Evolutionary conservation across 1,140 invertebrate species (phyloP).

Genomic region (Cecropterus lyciades): DNA sequence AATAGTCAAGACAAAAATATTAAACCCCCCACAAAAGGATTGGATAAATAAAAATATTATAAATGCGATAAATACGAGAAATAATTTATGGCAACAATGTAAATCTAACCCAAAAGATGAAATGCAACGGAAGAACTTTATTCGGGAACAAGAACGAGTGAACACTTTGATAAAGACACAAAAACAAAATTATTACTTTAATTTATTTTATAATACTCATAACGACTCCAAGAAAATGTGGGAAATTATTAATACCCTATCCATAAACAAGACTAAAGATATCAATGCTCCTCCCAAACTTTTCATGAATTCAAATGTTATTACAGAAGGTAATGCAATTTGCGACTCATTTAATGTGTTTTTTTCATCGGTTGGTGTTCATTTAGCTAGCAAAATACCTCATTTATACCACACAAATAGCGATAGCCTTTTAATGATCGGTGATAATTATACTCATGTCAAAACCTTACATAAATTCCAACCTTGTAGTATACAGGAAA

Average conservation of each 20-base stretch:
- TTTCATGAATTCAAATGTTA: not conserved
- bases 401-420: slow-evolving; percentile 13
- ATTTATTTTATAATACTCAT: too few relatives aligned
- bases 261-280: too few relatives aligned
- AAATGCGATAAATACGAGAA: slow-evolving; percentile 36
- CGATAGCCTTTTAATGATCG: slow-evolving; percentile 2
- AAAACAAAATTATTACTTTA: slow-evolving; percentile 36
- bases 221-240: too few relatives aligned
- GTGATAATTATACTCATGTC: slow-evolving; percentile 1
- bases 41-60: slow-evolving; percentile 51
- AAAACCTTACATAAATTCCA: slow-evolving; percentile 13
- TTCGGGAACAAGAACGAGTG: slow-evolving; percentile 18
- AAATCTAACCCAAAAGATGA: slow-evolving; percentile 28
- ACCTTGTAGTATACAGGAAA: slow-evolving; percentile 3
- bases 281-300: not conserved
- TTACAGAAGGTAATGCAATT: slow-evolving; percentile 11
- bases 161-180: slow-evolving; percentile 19
- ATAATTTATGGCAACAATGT: slow-evolving; percentile 28
- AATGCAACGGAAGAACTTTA: slow-evolving; percentile 17
- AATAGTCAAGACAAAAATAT: slow-evolving; percentile 42
- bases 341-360: slow-evolving; percentile 43
- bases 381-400: slow-evolving; percentile 29
- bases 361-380: slow-evolving; percentile 33
- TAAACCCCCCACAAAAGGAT: slow-evolving; percentile 40
- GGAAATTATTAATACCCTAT: too few relatives aligned